A percentile compares a stretch with the other conserved stretches of the same genome.
Conservation (phyloP, 2,888 invertebrate species). For the Clunio marinus region DNA sequence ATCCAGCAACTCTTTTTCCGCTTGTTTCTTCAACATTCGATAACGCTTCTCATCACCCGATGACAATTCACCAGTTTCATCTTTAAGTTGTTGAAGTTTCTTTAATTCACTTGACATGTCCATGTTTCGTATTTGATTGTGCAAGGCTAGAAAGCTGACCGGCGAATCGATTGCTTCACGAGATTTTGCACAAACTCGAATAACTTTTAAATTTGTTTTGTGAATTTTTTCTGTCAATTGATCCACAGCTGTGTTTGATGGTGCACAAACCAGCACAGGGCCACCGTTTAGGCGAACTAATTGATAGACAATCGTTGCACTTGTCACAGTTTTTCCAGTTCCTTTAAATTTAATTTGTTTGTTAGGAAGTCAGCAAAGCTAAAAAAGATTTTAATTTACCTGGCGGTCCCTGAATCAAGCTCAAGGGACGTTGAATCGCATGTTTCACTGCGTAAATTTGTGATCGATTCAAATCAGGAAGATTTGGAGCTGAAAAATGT, state of each 20-base stretch:
- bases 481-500: constrained; percentile 93
- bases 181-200: constrained; percentile 94
- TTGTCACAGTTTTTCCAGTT: constrained; percentile 94
- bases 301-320: constrained; percentile 98
- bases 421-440: constrained; percentile 90
- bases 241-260: constrained; percentile 98
- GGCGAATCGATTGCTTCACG: constrained; percentile 97
- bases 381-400: constrained; percentile 43
- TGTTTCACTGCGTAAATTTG: constrained; percentile 98
- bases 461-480: constrained; percentile 96
- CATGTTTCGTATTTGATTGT: constrained; percentile 94
- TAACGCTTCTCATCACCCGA: constrained; percentile 94
- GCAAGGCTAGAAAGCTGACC: constrained; percentile 92
- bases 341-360: too few relatives aligned
- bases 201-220: constrained; percentile 87
- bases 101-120: constrained; percentile 89
- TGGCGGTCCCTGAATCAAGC: constrained; percentile 95
- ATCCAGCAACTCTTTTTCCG: constrained; percentile 84
- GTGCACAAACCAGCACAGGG: constrained; percentile 95
- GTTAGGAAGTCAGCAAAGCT: too few relatives aligned
- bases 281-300: constrained; percentile 90
- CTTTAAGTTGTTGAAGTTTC: constrained; percentile 93
- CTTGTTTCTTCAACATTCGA: constrained; percentile 80
- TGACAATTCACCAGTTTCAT: constrained; percentile 96
- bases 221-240: constrained; percentile 99